phyloP scores from a whole-genome alignment of 1,140 invertebrate genomes.

The Megalonaias nervosa region DNA sequence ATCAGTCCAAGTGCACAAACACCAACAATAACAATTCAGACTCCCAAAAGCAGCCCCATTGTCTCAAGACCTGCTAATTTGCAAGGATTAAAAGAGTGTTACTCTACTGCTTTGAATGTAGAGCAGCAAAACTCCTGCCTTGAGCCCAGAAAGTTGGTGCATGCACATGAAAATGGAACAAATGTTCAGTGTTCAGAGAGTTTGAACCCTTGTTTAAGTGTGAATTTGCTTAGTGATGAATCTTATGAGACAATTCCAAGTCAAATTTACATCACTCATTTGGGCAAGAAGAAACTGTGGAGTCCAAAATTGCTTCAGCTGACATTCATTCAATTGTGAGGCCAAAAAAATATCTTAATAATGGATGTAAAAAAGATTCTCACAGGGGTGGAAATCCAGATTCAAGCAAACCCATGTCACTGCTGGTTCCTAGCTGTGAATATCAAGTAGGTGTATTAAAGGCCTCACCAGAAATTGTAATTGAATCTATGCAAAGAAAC shows the following conservation, averaged over 20 bases:
- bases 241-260: constrained; percentile 25
- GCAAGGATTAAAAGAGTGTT: constrained; percentile 36
- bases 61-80: constrained; percentile 22
- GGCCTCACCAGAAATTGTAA: constrained; percentile 38
- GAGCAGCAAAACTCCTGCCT: no score
- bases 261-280: constrained; percentile 18
- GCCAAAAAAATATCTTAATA: constrained; percentile 38
- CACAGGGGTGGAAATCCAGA: neutral
- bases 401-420: constrained; percentile 2
- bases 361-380: constrained; percentile 12
- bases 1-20: constrained; percentile 20
- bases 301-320: constrained; percentile 46
- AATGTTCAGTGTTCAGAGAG: constrained; percentile 49
- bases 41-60: constrained; percentile 45
- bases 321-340: constrained; percentile 52
- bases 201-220: constrained; percentile 53
- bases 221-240: constrained; percentile 38
- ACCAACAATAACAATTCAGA: constrained; percentile 45
- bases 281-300: constrained; percentile 33
- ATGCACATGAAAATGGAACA: constrained; percentile 29
- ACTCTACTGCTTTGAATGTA: constrained; percentile 7
- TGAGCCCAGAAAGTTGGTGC: no score
- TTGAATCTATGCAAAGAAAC: constrained; percentile 44
- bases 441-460: neutral
- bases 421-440: no score